phyloP scores from a whole-genome alignment of 2,888 invertebrate species.

The Anarsia innoxiella region DNA sequence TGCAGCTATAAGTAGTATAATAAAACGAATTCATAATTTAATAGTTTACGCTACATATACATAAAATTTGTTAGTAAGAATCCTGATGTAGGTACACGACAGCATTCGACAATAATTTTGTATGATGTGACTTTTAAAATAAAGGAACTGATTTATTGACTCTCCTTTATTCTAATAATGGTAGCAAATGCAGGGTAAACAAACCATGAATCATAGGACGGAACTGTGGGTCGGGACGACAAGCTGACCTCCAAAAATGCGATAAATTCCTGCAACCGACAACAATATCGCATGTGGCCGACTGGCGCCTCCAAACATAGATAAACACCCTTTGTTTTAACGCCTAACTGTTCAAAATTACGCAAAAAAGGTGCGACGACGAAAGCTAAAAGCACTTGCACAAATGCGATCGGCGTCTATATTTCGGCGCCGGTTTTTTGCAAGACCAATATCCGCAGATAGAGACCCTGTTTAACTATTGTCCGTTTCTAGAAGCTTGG shows the following conservation, averaged over 20 bases:
- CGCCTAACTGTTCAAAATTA: slow-evolving; percentile 23
- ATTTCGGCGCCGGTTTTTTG: slow-evolving; percentile 35
- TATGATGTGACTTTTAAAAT: too few species aligned
- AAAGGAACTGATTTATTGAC: too few species aligned
- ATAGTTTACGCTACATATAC: slow-evolving; percentile 2
- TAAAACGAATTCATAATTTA: too few species aligned
- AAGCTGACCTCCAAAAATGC: slow-evolving; percentile 36
- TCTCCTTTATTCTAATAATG: too few species aligned
- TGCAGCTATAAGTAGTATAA: too few species aligned
- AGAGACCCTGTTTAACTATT: too few species aligned
- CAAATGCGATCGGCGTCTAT: slow-evolving; percentile 26
- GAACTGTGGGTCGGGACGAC: slow-evolving; percentile 6
- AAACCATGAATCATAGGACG: slow-evolving; percentile 10
- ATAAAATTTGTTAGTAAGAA: too few species aligned
- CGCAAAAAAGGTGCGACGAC: slow-evolving; percentile 23
- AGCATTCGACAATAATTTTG: too few species aligned
- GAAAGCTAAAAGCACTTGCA: slow-evolving; percentile 27
- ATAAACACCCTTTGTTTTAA: slow-evolving; percentile 41
- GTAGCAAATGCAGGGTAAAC: too few species aligned
- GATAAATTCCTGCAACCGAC: slow-evolving; percentile 38
- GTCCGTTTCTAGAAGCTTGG: too few species aligned
- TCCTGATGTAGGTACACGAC: too few species aligned
- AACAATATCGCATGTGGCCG: slow-evolving; percentile 33
- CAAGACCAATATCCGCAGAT: too few species aligned
- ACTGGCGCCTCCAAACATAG: slow-evolving; percentile 38